Conservation (phyloP, 1,140 invertebrate species). For the Halyomorpha halys region DNA sequence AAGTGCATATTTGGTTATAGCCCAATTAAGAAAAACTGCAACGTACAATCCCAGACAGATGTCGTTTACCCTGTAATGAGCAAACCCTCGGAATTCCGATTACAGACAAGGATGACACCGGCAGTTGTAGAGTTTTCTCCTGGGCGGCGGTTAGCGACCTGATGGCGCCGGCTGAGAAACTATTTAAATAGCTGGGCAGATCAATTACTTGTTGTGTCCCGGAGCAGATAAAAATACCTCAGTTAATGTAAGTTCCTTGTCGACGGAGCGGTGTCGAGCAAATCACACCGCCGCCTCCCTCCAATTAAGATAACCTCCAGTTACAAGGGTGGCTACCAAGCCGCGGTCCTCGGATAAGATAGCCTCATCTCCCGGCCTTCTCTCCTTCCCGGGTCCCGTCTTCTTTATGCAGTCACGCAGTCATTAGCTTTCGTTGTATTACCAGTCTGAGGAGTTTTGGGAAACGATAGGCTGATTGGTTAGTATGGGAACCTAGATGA, state of each 20-base stretch:
- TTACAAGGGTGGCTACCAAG: slow-evolving; percentile 19
- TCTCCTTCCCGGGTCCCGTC: background rate
- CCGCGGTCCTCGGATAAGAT: slow-evolving; percentile 2
- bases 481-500: no score
- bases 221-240: slow-evolving; percentile 20
- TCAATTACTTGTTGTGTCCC: slow-evolving; percentile 16
- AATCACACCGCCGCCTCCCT: slow-evolving; percentile 13
- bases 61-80: no score
- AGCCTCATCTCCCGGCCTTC: background rate
- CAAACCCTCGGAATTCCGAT: no score
- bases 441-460: no score
- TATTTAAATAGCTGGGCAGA: background rate
- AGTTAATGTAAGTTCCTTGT: slow-evolving; percentile 21
- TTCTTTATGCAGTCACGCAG: no score
- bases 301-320: slow-evolving; percentile 21
- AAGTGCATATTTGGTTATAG: no score
- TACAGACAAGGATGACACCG: no score
- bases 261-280: slow-evolving; percentile 1
- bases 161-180: slow-evolving; percentile 1
- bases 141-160: background rate
- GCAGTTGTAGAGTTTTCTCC: no score
- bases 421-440: no score
- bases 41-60: no score
- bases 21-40: no score
- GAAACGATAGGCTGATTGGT: no score